A percentile compares a stretch with the other conserved stretches of the same genome.
Conservation (phyloP, 2,888 invertebrate genomes). For the Choristoneura rosaceana region DNA sequence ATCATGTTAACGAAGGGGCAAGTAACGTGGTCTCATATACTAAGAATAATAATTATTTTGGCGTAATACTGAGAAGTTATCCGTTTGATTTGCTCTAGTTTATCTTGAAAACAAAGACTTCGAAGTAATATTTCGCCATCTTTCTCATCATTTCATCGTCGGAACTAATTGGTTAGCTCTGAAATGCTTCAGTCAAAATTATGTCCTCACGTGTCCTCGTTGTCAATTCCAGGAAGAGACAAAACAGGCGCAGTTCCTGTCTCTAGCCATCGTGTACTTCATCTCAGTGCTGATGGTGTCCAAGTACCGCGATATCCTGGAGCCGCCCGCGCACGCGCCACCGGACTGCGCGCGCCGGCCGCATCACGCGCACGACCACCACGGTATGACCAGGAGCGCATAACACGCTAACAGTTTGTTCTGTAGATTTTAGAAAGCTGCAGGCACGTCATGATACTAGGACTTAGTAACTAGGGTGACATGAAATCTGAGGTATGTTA, state of each 20-base stretch:
- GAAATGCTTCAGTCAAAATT: no score
- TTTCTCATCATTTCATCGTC: no score
- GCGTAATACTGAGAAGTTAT: no score
- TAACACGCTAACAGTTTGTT: not conserved
- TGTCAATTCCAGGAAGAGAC: constrained; percentile 95
- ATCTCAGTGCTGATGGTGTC: constrained; percentile 99
- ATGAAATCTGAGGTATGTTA: not conserved
- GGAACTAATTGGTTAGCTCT: no score
- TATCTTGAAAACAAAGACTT: no score
- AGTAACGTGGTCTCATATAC: no score
- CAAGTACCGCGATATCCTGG: constrained; percentile 99
- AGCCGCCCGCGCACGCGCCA: constrained; percentile 92
- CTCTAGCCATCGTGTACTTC: constrained; percentile 99
- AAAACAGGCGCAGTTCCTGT: constrained; percentile 99
- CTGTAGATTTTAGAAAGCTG: not conserved
- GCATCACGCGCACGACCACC: constrained; percentile 78
- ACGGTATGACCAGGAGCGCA: constrained; percentile 61
- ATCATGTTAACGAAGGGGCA: no score
- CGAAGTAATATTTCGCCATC: no score
- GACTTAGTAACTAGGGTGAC: not conserved
- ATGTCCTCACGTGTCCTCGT: no score
- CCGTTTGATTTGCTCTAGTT: no score
- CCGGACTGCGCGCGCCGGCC: constrained; percentile 70
- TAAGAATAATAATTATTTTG: no score
- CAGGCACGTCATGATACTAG: not conserved